phyloP scores from a whole-genome alignment of 2,888 invertebrate genomes.

The Crematogaster levior region DNA sequence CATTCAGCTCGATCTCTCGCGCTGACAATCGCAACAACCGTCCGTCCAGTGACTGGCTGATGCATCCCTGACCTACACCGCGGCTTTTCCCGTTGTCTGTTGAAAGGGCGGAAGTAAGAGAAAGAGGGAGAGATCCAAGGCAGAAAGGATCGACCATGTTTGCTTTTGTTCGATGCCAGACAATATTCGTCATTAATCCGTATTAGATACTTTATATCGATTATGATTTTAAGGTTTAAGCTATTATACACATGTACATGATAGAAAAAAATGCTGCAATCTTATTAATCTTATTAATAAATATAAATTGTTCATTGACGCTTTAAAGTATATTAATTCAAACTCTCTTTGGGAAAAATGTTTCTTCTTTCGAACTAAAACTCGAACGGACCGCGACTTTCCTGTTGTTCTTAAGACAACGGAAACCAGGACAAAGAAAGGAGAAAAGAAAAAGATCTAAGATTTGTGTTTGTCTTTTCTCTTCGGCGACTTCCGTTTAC shows the following conservation, averaged over 20 bases:
- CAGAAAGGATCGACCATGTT: conserved; percentile 1
- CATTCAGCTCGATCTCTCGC: conserved; percentile 56
- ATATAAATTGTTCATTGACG: no score
- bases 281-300: no score
- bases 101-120: conserved; percentile 22
- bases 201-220: neutral
- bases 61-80: conserved; percentile 67
- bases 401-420: neutral
- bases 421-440: conserved; percentile 22
- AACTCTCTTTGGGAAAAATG: neutral
- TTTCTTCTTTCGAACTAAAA: neutral
- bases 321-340: neutral
- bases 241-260: no score
- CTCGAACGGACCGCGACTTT: neutral
- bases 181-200: neutral
- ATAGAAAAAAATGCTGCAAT: no score
- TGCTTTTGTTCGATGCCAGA: neutral
- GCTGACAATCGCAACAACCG: conserved; percentile 60
- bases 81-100: conserved; percentile 52
- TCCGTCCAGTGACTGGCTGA: conserved; percentile 22
- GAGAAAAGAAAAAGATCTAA: conserved; percentile 15
- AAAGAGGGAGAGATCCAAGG: neutral
- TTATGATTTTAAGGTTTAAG: no score
- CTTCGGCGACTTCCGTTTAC: conserved; percentile 31
- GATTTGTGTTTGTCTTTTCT: conserved; percentile 45